Conservation (phyloP, 2,888 invertebrate species). For the Carterocephalus palaemon region DNA sequence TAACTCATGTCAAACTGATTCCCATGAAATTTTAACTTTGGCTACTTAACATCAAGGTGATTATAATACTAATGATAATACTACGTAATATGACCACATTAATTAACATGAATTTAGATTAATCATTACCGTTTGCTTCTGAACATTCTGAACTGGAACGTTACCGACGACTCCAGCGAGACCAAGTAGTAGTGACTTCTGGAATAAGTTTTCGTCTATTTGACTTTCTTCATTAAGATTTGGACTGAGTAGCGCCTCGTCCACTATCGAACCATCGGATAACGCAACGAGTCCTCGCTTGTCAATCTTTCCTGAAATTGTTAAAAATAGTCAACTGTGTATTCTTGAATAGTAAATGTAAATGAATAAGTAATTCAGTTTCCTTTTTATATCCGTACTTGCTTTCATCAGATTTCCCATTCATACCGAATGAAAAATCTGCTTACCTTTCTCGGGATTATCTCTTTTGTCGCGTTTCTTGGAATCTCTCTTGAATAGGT, state of each 20-base stretch:
- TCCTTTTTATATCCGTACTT: neutral
- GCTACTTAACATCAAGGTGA: no score
- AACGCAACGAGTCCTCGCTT: constrained; percentile 83
- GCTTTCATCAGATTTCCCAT: neutral
- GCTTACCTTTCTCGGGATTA: constrained; percentile 63
- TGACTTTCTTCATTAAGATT: constrained; percentile 48
- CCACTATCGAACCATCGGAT: constrained; percentile 83
- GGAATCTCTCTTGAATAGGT: constrained; percentile 72
- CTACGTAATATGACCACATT: no score
- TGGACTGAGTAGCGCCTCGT: constrained; percentile 78
- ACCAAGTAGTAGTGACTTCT: constrained; percentile 80
- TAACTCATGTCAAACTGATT: no score
- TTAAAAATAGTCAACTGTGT: no score
- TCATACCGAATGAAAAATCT: constrained; percentile 12
- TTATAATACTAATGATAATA: no score
- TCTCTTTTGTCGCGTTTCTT: constrained; percentile 70
- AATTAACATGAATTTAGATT: neutral
- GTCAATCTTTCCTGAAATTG: constrained; percentile 69
- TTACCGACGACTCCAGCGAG: constrained; percentile 85
- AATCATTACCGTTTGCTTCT: constrained; percentile 75
- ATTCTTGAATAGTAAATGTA: neutral
- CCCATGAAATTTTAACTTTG: no score
- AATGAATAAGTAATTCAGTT: neutral
- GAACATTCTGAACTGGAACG: constrained; percentile 78
- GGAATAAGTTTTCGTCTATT: constrained; percentile 62